Percentiles rank a stretch among this genome's conserved stretches.
Evolutionary conservation across 2,113 vertebrate genomes (phyloP).

Genomic region (Rhizomys pruinosus): DNA sequence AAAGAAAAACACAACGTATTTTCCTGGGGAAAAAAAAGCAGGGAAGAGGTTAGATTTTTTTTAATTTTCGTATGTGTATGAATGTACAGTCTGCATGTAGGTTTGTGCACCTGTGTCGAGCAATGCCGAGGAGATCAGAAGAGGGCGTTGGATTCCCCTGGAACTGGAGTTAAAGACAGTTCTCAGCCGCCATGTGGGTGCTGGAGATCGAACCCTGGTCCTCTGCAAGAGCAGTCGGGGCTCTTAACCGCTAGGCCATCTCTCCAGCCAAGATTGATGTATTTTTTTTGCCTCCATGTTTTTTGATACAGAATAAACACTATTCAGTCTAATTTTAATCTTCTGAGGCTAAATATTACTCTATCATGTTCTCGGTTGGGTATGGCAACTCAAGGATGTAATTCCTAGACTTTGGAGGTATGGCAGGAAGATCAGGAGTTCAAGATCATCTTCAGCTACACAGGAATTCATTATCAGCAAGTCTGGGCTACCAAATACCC

Average conservation of each 20-base stretch:
- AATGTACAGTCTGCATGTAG: no score
- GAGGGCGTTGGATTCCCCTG: no score
- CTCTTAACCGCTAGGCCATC: no score
- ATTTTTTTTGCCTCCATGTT: not conserved
- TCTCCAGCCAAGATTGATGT: not conserved
- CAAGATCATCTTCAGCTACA: not conserved
- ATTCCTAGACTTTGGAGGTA: not conserved
- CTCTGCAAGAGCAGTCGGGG: no score
- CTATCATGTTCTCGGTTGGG: constrained; percentile 5
- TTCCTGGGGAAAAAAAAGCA: constrained; percentile 86
- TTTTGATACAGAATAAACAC: constrained; percentile 32
- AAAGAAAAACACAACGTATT: constrained; percentile 97
- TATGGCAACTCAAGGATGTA: not conserved
- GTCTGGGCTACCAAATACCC: no score
- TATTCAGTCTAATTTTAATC: constrained; percentile 31
- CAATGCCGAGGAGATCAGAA: no score
- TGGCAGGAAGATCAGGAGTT: not conserved
- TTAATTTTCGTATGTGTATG: no score
- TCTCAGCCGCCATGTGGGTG: no score
- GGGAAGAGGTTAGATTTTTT: not conserved
- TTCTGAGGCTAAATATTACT: constrained; percentile 25
- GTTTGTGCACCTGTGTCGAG: no score
- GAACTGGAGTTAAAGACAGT: no score
- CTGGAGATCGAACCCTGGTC: no score
- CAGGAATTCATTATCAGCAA: not conserved